Evolutionary conservation across 2,797 vertebrate genomes (phyloP).

Genomic region (Peromyscus melanophrys): DNA sequence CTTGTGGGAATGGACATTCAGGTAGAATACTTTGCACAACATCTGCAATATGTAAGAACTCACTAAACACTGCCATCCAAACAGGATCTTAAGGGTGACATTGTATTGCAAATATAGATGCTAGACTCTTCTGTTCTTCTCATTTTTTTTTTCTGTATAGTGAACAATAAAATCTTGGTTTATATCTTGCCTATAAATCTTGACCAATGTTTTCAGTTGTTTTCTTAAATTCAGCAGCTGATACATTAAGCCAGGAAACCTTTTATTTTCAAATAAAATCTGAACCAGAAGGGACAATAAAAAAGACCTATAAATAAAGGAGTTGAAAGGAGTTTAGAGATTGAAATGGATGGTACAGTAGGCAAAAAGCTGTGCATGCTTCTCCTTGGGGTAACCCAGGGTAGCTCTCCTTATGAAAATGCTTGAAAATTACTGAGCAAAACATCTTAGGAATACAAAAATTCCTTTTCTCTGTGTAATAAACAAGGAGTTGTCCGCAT

Average conservation of each 20-base stretch:
- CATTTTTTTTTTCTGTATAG: background rate
- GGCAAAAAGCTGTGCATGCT: background rate
- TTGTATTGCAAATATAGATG: background rate
- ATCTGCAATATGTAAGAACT: slow-evolving; percentile 23
- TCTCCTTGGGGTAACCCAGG: background rate
- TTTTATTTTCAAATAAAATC: slow-evolving; percentile 71
- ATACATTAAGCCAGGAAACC: slow-evolving; percentile 41
- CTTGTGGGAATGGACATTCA: background rate
- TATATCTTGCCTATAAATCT: slow-evolving; percentile 41
- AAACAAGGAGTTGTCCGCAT: background rate
- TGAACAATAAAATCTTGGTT: slow-evolving; percentile 37
- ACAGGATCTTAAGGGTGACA: background rate
- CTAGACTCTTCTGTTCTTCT: background rate
- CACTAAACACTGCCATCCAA: background rate
- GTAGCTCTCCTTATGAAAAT: background rate
- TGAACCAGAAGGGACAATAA: slow-evolving; percentile 66
- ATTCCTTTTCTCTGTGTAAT: slow-evolving; percentile 6
- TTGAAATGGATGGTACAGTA: background rate
- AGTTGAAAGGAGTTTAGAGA: slow-evolving; percentile 1
- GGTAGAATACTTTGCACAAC: background rate
- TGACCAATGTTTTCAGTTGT: slow-evolving; percentile 37
- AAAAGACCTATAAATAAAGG: slow-evolving; percentile 37
- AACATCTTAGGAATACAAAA: slow-evolving; percentile 6
- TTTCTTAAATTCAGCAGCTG: slow-evolving; percentile 61
- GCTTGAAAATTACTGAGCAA: background rate